A percentile compares a stretch with the other conserved stretches of the same genome.
phyloP scores from a whole-genome alignment of 2,113 vertebrate genomes.

The Gallinago undulata region DNA sequence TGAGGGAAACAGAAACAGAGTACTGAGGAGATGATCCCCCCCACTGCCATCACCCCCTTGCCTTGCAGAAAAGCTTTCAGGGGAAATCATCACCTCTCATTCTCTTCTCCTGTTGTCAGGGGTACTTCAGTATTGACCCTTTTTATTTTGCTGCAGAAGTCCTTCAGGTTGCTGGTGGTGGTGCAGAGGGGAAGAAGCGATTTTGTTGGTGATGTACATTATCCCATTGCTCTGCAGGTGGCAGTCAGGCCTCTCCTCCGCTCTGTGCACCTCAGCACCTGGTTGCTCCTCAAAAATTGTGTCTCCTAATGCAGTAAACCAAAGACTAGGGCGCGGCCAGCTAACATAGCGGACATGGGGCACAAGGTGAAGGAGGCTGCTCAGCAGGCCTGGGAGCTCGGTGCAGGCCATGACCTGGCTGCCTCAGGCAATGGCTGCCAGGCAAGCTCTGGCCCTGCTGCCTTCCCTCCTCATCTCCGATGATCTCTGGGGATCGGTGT shows the following conservation, averaged over 20 bases:
- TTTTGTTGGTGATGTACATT: background rate
- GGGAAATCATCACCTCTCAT: background rate
- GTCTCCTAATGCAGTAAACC: background rate
- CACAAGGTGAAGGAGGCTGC: background rate
- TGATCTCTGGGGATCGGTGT: accelerated
- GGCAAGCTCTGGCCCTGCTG: background rate
- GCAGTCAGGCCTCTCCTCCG: background rate
- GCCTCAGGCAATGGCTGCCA: background rate
- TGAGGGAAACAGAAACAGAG: background rate
- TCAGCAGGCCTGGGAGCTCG: background rate
- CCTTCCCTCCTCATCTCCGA: accelerated
- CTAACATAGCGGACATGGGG: accelerated
- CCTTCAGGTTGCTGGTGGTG: background rate
- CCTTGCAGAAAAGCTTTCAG: background rate
- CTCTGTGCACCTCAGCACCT: accelerated
- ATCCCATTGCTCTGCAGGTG: accelerated
- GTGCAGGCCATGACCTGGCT: accelerated
- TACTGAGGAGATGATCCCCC: background rate
- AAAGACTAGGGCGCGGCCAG: background rate
- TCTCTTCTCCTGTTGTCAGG: background rate
- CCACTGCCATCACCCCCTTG: accelerated
- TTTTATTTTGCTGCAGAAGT: background rate
- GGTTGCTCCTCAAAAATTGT: background rate
- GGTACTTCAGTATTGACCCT: accelerated
- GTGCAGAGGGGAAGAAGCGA: accelerated